These are phyloP conservation scores for Aradophagus sp. DNA, from an alignment of 1,140 invertebrate species.

Conservation along the genomic window DNA sequence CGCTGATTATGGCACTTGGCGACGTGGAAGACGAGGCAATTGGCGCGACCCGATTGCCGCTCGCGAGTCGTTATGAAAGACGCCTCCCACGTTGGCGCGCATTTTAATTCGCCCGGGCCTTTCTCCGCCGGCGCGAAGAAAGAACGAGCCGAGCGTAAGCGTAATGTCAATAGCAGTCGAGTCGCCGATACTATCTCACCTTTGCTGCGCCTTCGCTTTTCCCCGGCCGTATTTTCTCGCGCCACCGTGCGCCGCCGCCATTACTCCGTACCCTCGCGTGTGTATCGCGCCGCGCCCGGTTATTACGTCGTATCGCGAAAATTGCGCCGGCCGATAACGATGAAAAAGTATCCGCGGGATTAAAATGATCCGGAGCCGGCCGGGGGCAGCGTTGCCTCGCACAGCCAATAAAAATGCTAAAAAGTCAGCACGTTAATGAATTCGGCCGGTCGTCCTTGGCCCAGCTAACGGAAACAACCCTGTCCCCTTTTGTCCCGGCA, in stretches of 20 bases:
- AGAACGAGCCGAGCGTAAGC: too few species aligned
- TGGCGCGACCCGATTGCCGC: too few species aligned
- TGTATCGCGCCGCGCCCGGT: neutral
- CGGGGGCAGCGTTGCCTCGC: too few species aligned
- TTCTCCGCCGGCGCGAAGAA: too few species aligned
- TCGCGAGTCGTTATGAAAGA: too few species aligned
- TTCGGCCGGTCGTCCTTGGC: slow-evolving; percentile 42
- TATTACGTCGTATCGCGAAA: slow-evolving; percentile 2
- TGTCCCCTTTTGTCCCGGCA: slow-evolving; percentile 1
- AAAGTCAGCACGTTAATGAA: slow-evolving; percentile 44
- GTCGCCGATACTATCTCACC: too few species aligned
- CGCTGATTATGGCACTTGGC: too few species aligned
- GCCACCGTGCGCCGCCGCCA: slow-evolving; percentile 19
- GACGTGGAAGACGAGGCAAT: too few species aligned
- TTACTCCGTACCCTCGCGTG: neutral
- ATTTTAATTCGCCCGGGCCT: too few species aligned
- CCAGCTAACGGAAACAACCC: slow-evolving; percentile 43
- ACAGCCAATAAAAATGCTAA: slow-evolving; percentile 54
- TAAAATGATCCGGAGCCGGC: slow-evolving; percentile 4
- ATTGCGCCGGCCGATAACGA: slow-evolving; percentile 25
- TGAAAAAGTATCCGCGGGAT: slow-evolving; percentile 3
- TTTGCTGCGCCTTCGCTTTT: slow-evolving; percentile 45
- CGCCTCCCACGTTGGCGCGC: too few species aligned
- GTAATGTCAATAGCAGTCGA: too few species aligned
- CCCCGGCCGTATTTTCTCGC: slow-evolving; percentile 33